These are phyloP conservation scores for Numenius arquata DNA, from an alignment of 2,113 vertebrate genomes.

Conservation along the genomic window DNA sequence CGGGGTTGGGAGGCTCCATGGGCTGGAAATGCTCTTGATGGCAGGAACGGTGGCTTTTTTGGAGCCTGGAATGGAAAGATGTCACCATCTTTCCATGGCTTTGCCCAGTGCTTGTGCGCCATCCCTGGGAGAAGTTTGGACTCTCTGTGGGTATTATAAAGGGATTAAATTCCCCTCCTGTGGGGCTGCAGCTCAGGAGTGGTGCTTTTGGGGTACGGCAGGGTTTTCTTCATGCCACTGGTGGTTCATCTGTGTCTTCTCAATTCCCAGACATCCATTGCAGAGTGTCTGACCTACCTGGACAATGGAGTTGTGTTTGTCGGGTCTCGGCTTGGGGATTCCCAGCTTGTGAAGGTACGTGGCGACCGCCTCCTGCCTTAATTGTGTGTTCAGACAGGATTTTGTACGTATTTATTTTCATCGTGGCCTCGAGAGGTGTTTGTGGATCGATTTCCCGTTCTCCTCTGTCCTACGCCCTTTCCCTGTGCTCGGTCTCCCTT, in stretches of 20 bases:
- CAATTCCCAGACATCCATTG: slow-evolving; percentile 89
- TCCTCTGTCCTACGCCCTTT: not conserved
- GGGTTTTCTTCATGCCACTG: not conserved
- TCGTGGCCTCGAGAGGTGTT: not conserved
- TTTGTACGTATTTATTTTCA: not conserved
- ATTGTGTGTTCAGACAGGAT: no score
- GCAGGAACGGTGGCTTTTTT: not conserved
- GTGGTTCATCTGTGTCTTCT: not conserved
- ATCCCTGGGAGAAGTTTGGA: not conserved
- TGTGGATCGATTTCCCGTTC: not conserved
- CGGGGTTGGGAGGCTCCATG: not conserved
- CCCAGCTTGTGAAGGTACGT: slow-evolving; percentile 94
- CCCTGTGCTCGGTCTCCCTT: no score
- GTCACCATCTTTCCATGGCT: accelerated
- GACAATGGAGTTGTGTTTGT: slow-evolving; percentile 98
- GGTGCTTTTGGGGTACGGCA: no score
- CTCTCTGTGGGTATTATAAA: not conserved
- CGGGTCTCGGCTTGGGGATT: slow-evolving; percentile 94
- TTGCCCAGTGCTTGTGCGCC: accelerated
- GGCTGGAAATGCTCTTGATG: not conserved
- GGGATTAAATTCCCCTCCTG: not conserved
- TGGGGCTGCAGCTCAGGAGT: not conserved
- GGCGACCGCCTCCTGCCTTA: not conserved
- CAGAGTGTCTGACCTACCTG: slow-evolving; percentile 95
- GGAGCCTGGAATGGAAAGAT: accelerated